Percentiles rank a stretch among this genome's conserved stretches.
Conservation (phyloP, 1,140 invertebrate species). For the Hypothenemus hampei region DNA sequence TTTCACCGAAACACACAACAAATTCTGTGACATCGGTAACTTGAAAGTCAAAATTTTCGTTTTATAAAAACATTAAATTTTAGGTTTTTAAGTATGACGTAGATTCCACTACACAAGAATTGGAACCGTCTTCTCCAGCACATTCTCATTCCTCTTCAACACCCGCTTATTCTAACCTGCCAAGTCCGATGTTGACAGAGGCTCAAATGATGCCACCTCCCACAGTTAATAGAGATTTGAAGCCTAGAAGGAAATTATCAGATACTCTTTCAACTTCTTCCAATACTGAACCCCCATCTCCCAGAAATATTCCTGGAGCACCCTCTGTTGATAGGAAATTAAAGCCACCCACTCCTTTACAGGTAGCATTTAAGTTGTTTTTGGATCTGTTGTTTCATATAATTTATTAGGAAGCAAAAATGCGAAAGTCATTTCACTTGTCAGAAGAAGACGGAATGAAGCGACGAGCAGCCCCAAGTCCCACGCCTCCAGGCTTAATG, state of each 20-base stretch:
- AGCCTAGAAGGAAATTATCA: constrained; percentile 63
- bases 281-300: constrained; percentile 47
- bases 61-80: constrained; percentile 3
- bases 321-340: constrained; percentile 45
- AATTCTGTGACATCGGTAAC: constrained; percentile 31
- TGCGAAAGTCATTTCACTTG: constrained; percentile 28
- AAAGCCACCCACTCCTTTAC: constrained; percentile 39
- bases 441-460: constrained; percentile 35
- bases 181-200: constrained; percentile 50
- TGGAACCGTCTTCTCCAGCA: constrained; percentile 52
- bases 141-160: constrained; percentile 51
- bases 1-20: constrained; percentile 42
- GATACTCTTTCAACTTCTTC: constrained; percentile 51
- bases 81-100: constrained; percentile 57
- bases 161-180: constrained; percentile 55
- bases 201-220: constrained; percentile 60
- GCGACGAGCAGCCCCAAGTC: constrained; percentile 51
- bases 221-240: constrained; percentile 65
- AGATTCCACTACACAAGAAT: constrained; percentile 44
- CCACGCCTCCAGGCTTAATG: constrained; percentile 44
- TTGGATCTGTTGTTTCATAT: neutral
- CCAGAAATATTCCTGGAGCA: constrained; percentile 43
- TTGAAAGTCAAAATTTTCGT: neutral
- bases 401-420: constrained; percentile 30
- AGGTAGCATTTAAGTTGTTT: constrained; percentile 24